A percentile compares a stretch with the other conserved stretches of the same genome.
Conservation (phyloP, 2,113 vertebrate species). For the Strigops habroptila region DNA sequence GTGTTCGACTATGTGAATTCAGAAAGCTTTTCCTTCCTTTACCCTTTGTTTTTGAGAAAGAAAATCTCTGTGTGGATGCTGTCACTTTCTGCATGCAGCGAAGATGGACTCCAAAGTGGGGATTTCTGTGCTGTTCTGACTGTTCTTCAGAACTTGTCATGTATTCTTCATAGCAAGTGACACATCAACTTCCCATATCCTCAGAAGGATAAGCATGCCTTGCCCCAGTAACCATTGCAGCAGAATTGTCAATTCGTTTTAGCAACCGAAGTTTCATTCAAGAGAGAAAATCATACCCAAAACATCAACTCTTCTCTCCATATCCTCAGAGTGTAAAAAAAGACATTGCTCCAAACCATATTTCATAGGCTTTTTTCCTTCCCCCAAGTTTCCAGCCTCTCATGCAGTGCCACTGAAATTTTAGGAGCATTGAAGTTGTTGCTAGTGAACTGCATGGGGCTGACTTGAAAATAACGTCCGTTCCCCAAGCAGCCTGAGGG, state of each 20-base stretch:
- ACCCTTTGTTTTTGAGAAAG: not conserved
- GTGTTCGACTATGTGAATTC: not conserved
- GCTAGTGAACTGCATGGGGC: slow-evolving; percentile 3
- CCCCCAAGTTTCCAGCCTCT: not conserved
- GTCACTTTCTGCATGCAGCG: not conserved
- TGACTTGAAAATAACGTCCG: not conserved
- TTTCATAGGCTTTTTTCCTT: not conserved
- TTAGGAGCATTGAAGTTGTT: slow-evolving; percentile 29
- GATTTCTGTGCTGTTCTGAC: slow-evolving; percentile 1
- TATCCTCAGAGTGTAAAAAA: not conserved
- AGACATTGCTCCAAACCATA: not conserved
- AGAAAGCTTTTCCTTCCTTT: not conserved
- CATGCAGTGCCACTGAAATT: slow-evolving; percentile 22
- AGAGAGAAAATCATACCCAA: not conserved
- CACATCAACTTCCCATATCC: not conserved
- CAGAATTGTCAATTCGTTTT: not conserved
- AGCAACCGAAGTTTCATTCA: not conserved
- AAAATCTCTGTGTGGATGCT: not conserved
- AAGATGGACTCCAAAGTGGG: not conserved
- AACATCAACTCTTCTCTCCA: not conserved
- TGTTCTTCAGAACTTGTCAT: not conserved
- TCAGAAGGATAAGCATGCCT: not conserved
- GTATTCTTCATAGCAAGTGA: not conserved
- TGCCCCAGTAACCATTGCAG: not conserved
- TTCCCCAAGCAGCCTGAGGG: slow-evolving; percentile 12